phyloP scores from a whole-genome alignment of 2,113 vertebrate genomes.

The Stigmatopora nigra region DNA sequence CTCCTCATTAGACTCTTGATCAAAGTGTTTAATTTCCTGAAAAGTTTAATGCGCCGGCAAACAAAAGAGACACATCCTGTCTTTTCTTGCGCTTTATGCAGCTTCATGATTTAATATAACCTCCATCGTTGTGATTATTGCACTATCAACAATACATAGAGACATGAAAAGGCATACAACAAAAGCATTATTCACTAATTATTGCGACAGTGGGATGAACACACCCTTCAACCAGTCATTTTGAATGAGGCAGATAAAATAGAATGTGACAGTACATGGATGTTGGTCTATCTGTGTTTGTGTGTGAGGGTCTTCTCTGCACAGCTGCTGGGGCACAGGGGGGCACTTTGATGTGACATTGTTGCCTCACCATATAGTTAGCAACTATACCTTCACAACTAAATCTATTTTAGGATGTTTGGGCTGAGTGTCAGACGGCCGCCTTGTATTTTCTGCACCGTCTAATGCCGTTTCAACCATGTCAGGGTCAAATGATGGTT shows the following conservation, averaged over 20 bases:
- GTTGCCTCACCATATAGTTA: not conserved
- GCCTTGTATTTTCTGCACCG: constrained; percentile 10
- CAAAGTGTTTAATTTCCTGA: constrained; percentile 41
- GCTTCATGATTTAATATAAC: constrained; percentile 40
- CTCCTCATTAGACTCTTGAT: constrained; percentile 52
- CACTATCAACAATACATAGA: constrained; percentile 22
- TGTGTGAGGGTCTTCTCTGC: not conserved
- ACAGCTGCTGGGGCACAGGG: constrained; percentile 1
- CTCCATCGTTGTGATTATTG: constrained; percentile 21
- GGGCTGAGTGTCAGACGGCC: constrained; percentile 10
- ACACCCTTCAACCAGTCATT: constrained; percentile 25
- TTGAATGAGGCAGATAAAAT: constrained; percentile 19
- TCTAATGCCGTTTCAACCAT: constrained; percentile 7
- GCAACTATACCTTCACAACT: not conserved
- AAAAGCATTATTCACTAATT: constrained; percentile 24
- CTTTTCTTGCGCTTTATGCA: constrained; percentile 34
- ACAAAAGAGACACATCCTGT: constrained; percentile 30
- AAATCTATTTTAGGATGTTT: constrained; percentile 19
- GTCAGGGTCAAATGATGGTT: constrained; percentile 18
- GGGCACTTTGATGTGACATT: not conserved
- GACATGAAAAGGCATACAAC: constrained; percentile 35
- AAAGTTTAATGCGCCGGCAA: constrained; percentile 40
- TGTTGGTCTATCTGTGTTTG: not conserved
- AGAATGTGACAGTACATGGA: constrained; percentile 14
- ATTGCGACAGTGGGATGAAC: constrained; percentile 13